phyloP scores from a whole-genome alignment of 2,888 invertebrate genomes.

The Gonocerus acuteangulatus region DNA sequence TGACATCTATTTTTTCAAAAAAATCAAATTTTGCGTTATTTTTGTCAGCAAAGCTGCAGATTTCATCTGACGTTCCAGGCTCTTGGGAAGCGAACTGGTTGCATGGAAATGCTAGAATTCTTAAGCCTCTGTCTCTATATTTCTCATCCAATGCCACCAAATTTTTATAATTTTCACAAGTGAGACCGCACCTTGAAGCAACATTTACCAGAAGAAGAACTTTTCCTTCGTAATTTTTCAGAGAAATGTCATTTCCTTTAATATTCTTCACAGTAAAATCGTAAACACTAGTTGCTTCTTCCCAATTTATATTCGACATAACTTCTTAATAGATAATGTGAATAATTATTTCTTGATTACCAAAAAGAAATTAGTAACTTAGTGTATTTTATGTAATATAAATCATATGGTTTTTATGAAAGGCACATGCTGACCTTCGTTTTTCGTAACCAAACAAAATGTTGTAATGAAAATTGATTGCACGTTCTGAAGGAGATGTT shows the following conservation, averaged over 20 bases:
- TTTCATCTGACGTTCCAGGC: background rate
- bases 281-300: background rate
- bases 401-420: too few species aligned
- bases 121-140: background rate
- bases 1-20: slow-evolving; percentile 64
- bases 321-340: too few species aligned
- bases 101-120: background rate
- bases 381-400: too few species aligned
- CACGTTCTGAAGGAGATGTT: too few species aligned
- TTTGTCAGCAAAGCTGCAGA: slow-evolving; percentile 44
- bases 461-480: too few species aligned
- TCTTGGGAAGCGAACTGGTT: background rate
- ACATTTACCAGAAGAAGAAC: background rate
- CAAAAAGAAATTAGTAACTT: too few species aligned
- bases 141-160: background rate
- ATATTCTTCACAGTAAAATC: background rate
- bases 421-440: too few species aligned
- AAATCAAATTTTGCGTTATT: slow-evolving; percentile 63
- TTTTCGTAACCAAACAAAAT: too few species aligned
- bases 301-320: too few species aligned
- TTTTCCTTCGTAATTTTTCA: background rate
- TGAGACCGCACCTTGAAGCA: background rate
- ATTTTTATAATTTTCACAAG: background rate
- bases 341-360: too few species aligned
- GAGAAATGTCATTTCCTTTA: background rate